phyloP scores from a whole-genome alignment of 2,113 vertebrate genomes.

The Chelonoidis abingdonii region DNA sequence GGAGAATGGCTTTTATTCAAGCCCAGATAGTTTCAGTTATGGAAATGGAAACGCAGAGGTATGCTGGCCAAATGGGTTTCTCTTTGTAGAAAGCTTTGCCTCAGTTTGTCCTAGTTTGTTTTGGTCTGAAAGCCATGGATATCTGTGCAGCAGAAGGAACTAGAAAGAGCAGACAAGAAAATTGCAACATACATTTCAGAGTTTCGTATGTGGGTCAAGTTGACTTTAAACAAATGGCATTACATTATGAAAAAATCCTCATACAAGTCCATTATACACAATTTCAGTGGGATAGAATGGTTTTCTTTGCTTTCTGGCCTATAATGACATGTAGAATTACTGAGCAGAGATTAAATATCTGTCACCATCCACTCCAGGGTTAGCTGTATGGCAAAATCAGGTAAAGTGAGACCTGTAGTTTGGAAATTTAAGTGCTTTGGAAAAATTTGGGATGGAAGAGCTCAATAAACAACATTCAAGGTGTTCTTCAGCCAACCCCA shows the following conservation, averaged over 20 bases:
- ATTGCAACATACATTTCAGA: fast-evolving
- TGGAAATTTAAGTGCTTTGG: background rate
- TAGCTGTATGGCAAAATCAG: background rate
- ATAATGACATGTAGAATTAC: fast-evolving
- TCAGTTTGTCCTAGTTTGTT: fast-evolving
- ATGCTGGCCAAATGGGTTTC: background rate
- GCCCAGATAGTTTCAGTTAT: background rate
- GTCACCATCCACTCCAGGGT: fast-evolving
- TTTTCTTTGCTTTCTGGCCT: background rate
- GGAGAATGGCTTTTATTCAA: background rate
- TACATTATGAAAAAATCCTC: background rate
- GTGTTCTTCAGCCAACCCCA: background rate
- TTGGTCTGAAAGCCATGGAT: background rate
- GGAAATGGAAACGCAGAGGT: fast-evolving
- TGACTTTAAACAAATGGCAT: background rate
- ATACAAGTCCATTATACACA: background rate
- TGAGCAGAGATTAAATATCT: background rate
- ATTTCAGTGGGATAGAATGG: fast-evolving
- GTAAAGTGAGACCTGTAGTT: fast-evolving
- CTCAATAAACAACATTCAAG: too few relatives aligned
- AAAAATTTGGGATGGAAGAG: too few relatives aligned
- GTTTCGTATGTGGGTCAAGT: fast-evolving
- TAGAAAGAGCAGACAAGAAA: background rate
- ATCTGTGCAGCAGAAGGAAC: background rate
- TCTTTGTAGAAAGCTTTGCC: background rate